Evolutionary conservation across 37 sponge, comb jelly and placozoan genomes (phyloP).

Genomic region (Haliclona indistincta): DNA sequence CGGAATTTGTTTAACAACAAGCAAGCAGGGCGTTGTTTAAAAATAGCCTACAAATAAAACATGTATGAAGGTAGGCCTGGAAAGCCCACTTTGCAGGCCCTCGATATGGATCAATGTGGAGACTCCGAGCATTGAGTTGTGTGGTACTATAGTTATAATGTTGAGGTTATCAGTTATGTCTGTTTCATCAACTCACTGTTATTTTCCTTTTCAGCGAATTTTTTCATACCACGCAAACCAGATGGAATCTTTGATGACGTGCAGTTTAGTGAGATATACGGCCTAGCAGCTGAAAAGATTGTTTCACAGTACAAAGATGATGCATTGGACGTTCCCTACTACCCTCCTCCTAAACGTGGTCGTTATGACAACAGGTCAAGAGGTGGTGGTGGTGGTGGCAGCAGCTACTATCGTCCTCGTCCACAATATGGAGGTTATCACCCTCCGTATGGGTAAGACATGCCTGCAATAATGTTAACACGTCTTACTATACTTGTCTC

Average conservation of each 20-base stretch:
- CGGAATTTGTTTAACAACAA: too few relatives aligned
- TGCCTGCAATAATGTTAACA: background rate
- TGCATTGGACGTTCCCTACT: slow-evolving; percentile 48
- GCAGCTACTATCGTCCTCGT: slow-evolving; percentile 13
- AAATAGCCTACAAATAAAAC: too few relatives aligned
- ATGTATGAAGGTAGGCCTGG: too few relatives aligned
- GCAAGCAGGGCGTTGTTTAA: too few relatives aligned
- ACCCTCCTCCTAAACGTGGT: slow-evolving; percentile 24
- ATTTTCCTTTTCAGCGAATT: slow-evolving; percentile 45
- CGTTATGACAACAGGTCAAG: slow-evolving; percentile 25
- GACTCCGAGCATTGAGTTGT: too few relatives aligned
- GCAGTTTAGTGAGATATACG: slow-evolving; percentile 56
- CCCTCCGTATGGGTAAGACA: background rate
- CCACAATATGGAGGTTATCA: background rate
- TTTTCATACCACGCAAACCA: slow-evolving; percentile 49
- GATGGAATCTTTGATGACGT: slow-evolving; percentile 65
- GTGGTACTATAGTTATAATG: too few relatives aligned
- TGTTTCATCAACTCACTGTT: too few relatives aligned
- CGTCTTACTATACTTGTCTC: background rate
- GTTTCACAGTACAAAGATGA: slow-evolving; percentile 62
- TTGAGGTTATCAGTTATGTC: too few relatives aligned
- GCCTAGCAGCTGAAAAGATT: slow-evolving; percentile 62
- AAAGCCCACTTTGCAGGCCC: too few relatives aligned
- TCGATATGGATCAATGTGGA: too few relatives aligned
- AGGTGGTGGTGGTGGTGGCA: slow-evolving; percentile 21